Percentiles rank a stretch among this genome's conserved stretches.
phyloP scores from a whole-genome alignment of 2,113 vertebrate genomes.

The Apeltes quadracus region DNA sequence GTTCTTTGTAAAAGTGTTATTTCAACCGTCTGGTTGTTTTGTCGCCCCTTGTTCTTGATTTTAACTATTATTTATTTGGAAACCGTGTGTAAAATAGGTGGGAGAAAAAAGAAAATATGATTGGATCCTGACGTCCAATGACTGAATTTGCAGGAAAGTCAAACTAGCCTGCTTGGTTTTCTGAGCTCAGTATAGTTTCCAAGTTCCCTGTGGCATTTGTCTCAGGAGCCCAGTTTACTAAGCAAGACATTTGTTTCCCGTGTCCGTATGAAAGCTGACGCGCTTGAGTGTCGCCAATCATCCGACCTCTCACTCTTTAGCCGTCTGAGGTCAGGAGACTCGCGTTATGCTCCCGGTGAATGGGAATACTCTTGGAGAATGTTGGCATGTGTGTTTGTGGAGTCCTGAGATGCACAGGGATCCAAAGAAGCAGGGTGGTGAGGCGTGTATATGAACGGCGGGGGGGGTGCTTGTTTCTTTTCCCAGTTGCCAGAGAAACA shows the following conservation, averaged over 20 bases:
- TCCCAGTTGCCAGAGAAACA: conserved; percentile 79
- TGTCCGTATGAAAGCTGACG: conserved; percentile 16
- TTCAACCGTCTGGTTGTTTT: neutral
- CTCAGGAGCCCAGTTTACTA: neutral
- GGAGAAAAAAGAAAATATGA: conserved; percentile 3
- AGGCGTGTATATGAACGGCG: conserved; percentile 21
- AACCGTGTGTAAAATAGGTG: conserved; percentile 8
- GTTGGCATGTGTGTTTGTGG: conserved; percentile 32
- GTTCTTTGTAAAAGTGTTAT: neutral
- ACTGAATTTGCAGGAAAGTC: conserved; percentile 4
- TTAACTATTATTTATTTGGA: neutral
- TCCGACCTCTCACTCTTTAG: conserved; percentile 39
- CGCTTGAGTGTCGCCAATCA: conserved; percentile 28
- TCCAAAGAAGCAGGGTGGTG: conserved; percentile 9
- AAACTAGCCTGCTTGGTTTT: conserved; percentile 2
- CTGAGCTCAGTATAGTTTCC: neutral
- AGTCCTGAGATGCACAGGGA: conserved; percentile 26
- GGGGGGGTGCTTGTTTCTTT: conserved; percentile 58
- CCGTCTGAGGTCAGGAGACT: conserved; percentile 43
- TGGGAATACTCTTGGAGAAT: conserved; percentile 52
- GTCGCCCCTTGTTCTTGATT: neutral
- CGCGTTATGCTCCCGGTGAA: conserved; percentile 28
- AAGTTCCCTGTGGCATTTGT: neutral
- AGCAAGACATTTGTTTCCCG: conserved; percentile 27
- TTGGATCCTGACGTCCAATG: neutral